Base-by-base conservation (phyloP, 2,888 invertebrate species). In the Eupithecia insigniata region DNA sequence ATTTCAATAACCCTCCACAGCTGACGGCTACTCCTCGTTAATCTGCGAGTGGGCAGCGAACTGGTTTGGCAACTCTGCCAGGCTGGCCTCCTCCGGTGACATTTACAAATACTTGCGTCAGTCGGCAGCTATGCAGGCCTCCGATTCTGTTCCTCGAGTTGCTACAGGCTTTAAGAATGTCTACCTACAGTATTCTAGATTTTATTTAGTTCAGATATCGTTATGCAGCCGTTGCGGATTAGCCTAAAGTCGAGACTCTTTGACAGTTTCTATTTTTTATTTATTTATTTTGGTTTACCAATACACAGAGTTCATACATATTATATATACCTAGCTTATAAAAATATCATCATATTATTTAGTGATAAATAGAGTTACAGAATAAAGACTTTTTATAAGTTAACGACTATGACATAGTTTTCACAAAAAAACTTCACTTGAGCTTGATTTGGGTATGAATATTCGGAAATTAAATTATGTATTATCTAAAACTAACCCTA, bases 81-180 rank as follows among this genome's bases (percentile, higher is more conserved):
- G 60, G 30, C 60, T 60, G 60, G 60, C 60, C 28, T 3, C 60
- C 28, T 3, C 7, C 60, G 18, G 30, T 60, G 30, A 60, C 60
- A 60, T 60, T 60, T 60, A 60, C 60, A 60, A 60, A 18, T 30
- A 30, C 60, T 60, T 60, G 60, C 60, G 60, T 60, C 60, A 60
- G 30, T 18, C 28, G 55, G 18, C 30, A 60, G 30, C 60, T 60
- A 30, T 60, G 30, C 30, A 60, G 60, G 30, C 18, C 60, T 58
- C 14, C 16, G 58, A 16, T 5, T 28, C 14, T 16, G 60, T 30
- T 60, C 60, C 60, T 30, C n/a, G 60, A 60, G 60, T 60, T 28
- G 30, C 28, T 16, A 28, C 28, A 30, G 30, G 28, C 30, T 30
- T 16, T 22, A 51, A 51, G 51, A 22, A 22, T 12, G 22, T 12